Evolutionary conservation across 1,140 invertebrate genomes (phyloP).

Genomic region (Euura lappo): DNA sequence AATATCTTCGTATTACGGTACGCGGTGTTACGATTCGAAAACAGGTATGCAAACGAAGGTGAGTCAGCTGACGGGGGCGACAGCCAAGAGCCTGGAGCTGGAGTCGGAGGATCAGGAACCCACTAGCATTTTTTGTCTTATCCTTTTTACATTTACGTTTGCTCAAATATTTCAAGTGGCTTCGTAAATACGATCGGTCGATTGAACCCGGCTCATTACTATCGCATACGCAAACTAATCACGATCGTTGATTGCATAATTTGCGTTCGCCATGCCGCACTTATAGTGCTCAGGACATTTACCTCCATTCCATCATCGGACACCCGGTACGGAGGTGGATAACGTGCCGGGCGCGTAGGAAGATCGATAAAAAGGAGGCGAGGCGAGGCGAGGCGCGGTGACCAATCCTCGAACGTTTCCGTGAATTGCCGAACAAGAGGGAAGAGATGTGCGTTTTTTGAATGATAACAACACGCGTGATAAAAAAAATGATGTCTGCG

Average conservation of each 20-base stretch:
- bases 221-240: neutral
- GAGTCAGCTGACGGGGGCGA: constrained; percentile 4
- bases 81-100: neutral
- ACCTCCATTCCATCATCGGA: neutral
- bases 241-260: neutral
- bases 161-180: no score
- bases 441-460: neutral
- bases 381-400: constrained; percentile 1
- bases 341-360: neutral
- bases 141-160: no score
- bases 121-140: neutral
- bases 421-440: neutral
- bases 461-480: neutral
- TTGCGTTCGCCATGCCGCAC: neutral
- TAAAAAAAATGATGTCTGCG: neutral
- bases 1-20: neutral
- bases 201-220: neutral
- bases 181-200: neutral
- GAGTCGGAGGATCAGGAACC: neutral
- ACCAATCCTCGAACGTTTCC: constrained; percentile 3
- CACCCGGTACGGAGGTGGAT: neutral
- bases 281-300: neutral
- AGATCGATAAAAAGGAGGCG: constrained; percentile 4
- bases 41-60: constrained; percentile 1
- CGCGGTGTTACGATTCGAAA: neutral